These are phyloP conservation scores for Pseudorectes ferrugineus DNA, from an alignment of 2,113 vertebrate genomes.

Conservation along the genomic window DNA sequence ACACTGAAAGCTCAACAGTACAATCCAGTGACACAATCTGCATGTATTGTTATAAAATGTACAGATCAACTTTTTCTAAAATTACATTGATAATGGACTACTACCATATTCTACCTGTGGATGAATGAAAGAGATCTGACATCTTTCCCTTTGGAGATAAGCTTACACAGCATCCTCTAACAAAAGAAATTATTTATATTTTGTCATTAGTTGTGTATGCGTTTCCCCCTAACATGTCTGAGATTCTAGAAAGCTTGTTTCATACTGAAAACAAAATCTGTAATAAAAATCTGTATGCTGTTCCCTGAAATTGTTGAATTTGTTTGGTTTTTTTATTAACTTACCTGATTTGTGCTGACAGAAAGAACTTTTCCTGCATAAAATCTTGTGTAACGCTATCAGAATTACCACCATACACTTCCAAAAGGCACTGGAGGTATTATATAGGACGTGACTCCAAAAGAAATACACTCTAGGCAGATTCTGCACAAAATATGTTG, in stretches of 20 bases:
- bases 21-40: background rate
- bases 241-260: background rate
- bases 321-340: background rate
- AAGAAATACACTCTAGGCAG: background rate
- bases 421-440: background rate
- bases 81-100: background rate
- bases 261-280: background rate
- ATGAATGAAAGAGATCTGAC: background rate
- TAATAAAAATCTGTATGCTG: background rate
- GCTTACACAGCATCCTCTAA: background rate
- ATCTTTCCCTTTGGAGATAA: background rate
- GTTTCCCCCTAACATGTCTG: background rate
- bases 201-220: background rate
- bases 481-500: background rate
- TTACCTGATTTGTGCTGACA: background rate
- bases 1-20: background rate
- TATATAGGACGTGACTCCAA: fast-evolving
- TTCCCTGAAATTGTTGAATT: background rate
- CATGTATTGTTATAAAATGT: background rate
- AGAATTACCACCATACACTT: background rate
- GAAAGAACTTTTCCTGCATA: background rate
- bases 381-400: background rate
- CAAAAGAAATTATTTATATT: background rate
- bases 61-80: background rate
- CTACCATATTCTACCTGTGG: background rate